Conservation (phyloP, 2,113 vertebrate genomes). For the Rhinolophus ferrumequinum region DNA sequence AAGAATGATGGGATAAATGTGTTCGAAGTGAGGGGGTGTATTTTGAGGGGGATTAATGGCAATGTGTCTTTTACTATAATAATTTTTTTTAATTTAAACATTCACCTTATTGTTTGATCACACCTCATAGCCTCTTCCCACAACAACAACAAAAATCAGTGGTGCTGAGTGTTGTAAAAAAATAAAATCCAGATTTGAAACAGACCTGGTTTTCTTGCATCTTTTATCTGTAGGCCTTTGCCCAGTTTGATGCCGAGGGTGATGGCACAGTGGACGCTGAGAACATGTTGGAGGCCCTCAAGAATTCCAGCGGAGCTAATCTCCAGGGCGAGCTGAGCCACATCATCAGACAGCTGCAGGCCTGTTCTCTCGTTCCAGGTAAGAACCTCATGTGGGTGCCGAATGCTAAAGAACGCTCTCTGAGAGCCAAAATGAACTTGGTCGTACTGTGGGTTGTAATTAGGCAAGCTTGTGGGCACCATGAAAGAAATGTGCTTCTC, state of each 20-base stretch:
- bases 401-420: background rate
- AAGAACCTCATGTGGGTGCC: conserved; percentile 10
- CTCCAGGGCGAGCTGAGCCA: conserved; percentile 97
- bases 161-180: background rate
- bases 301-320: conserved; percentile 96
- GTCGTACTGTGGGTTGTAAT: background rate
- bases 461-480: background rate
- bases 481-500: background rate
- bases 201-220: background rate
- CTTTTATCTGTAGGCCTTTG: conserved; percentile 90
- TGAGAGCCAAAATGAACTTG: background rate
- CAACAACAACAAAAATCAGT: background rate
- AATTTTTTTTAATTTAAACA: no score
- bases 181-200: background rate
- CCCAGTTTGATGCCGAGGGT: conserved; percentile 97
- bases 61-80: no score
- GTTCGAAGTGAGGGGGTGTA: no score
- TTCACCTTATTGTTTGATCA: no score
- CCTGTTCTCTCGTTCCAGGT: conserved; percentile 98
- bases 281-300: conserved; percentile 94
- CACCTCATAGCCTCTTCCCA: background rate
- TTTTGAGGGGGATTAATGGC: no score
- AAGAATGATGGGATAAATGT: no score
- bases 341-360: conserved; percentile 96
- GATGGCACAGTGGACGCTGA: conserved; percentile 96